phyloP scores from a whole-genome alignment of 2,888 invertebrate genomes.

The Andrena hattorfiana region DNA sequence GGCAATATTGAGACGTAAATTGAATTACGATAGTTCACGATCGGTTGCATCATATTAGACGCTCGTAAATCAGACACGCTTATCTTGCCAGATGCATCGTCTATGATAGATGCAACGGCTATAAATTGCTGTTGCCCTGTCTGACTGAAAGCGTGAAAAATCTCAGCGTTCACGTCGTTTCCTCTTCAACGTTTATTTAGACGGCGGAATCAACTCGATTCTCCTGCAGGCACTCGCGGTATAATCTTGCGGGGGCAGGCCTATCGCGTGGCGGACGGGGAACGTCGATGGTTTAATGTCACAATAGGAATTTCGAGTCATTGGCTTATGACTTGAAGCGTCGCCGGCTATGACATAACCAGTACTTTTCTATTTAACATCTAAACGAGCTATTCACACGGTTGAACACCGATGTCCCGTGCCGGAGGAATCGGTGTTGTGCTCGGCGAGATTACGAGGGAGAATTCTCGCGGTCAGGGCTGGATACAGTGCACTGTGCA shows the following conservation, averaged over 20 bases:
- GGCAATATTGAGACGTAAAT: conserved; percentile 23
- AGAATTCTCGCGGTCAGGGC: conserved; percentile 50
- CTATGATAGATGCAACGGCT: conserved; percentile 5
- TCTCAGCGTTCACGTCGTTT: neutral
- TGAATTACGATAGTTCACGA: conserved; percentile 22
- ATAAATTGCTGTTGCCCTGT: conserved; percentile 26
- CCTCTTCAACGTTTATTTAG: conserved; percentile 23
- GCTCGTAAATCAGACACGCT: conserved; percentile 29
- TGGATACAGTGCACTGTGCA: neutral
- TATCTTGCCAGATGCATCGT: conserved; percentile 34
- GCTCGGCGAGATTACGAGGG: conserved; percentile 39
- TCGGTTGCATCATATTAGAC: conserved; percentile 27
- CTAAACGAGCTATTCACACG: conserved; percentile 67
- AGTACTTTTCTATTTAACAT: conserved; percentile 58
- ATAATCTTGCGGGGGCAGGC: conserved; percentile 20
- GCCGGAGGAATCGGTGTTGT: conserved; percentile 39
- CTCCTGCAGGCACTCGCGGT: conserved; percentile 21
- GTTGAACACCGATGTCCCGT: conserved; percentile 42
- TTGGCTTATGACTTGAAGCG: conserved; percentile 40
- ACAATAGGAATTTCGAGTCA: conserved; percentile 58
- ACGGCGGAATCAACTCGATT: conserved; percentile 49
- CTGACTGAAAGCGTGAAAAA: conserved; percentile 2
- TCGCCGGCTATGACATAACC: conserved; percentile 63
- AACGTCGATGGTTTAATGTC: conserved; percentile 59
- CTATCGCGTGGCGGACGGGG: conserved; percentile 36